Percentiles rank a stretch among this genome's conserved stretches.
phyloP scores from a whole-genome alignment of 2,888 invertebrate genomes.

The Chaetoderma sp. region DNA sequence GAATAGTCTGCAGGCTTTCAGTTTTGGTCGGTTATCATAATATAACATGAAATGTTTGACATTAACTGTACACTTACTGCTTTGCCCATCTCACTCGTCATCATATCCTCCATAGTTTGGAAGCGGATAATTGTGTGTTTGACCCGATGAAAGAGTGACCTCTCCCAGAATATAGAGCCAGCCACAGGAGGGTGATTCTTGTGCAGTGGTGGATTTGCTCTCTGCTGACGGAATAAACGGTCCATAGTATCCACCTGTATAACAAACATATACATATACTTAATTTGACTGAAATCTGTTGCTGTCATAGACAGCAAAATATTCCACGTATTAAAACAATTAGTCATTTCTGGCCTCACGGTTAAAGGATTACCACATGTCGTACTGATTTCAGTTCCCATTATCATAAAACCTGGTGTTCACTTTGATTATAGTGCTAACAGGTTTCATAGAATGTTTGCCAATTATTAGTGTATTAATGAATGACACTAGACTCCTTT shows the following conservation, averaged over 20 bases:
- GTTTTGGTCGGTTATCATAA: too few species aligned
- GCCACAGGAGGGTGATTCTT: constrained; percentile 84
- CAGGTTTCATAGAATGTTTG: too few species aligned
- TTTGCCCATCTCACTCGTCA: constrained; percentile 79
- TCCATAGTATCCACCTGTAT: constrained; percentile 74
- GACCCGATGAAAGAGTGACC: constrained; percentile 82
- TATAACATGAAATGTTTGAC: too few species aligned
- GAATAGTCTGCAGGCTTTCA: too few species aligned
- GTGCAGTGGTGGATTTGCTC: constrained; percentile 77
- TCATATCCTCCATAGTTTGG: constrained; percentile 81
- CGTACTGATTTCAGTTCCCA: too few species aligned
- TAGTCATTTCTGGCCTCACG: too few species aligned
- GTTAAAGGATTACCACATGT: too few species aligned
- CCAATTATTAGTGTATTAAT: too few species aligned
- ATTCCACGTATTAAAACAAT: not conserved
- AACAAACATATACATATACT: not conserved
- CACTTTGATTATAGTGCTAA: too few species aligned
- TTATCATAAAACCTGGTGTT: too few species aligned
- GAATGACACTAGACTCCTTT: too few species aligned
- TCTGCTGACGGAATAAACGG: constrained; percentile 61
- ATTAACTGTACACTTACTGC: constrained; percentile 71
- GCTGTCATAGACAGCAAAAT: not conserved
- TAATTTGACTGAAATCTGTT: not conserved
- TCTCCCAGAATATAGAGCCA: constrained; percentile 88
- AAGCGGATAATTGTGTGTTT: constrained; percentile 85